Evolutionary conservation across 2,888 invertebrate genomes (phyloP).

Genomic region (Apeira syringaria): DNA sequence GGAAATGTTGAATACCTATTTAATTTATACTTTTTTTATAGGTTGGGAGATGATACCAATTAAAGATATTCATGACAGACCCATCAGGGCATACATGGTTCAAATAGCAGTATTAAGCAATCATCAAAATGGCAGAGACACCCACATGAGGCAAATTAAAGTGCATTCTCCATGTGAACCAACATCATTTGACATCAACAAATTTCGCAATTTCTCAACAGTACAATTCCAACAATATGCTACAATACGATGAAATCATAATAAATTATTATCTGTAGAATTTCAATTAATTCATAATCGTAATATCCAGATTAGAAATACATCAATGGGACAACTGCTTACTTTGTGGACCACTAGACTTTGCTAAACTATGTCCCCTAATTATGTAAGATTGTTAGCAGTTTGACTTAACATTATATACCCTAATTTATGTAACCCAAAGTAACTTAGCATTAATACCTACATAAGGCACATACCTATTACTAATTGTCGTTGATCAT

Average conservation of each 20-base stretch:
- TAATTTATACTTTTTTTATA: constrained; percentile 37
- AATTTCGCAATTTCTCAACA: constrained; percentile 91
- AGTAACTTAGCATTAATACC: no score
- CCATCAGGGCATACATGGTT: constrained; percentile 97
- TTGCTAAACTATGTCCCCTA: no score
- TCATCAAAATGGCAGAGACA: constrained; percentile 99
- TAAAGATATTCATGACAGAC: constrained; percentile 93
- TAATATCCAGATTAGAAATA: no score
- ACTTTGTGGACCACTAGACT: no score
- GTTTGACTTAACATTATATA: no score
- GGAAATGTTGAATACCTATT: no score
- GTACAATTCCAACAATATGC: constrained; percentile 92
- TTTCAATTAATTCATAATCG: no score
- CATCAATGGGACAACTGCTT: no score
- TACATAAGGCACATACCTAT: no score
- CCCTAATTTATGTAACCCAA: no score
- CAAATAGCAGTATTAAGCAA: constrained; percentile 98
- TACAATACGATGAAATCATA: constrained; percentile 86
- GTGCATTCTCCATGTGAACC: constrained; percentile 94
- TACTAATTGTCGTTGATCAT: no score
- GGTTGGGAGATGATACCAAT: constrained; percentile 98
- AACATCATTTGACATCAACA: constrained; percentile 86
- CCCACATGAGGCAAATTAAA: constrained; percentile 98
- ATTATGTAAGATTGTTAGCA: no score
- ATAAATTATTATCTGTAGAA: background rate